A percentile compares a stretch with the other conserved stretches of the same genome.
Evolutionary conservation across 2,113 vertebrate species (phyloP).

Genomic region (Callionymus lyra): DNA sequence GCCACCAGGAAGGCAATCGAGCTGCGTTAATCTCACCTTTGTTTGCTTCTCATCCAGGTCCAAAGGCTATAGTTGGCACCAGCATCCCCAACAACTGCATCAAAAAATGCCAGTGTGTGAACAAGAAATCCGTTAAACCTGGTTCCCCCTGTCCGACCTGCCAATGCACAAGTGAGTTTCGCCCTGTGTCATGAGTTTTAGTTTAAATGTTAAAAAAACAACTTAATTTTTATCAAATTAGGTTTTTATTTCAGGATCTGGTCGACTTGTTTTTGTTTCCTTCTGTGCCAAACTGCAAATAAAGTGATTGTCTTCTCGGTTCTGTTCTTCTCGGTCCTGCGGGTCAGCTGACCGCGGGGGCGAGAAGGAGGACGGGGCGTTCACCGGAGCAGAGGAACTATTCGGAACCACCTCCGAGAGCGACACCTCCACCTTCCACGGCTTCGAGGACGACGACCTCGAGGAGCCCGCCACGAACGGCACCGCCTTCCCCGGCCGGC

Average conservation of each 20-base stretch:
- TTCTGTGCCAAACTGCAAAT: too few species aligned
- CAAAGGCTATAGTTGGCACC: constrained; percentile 82
- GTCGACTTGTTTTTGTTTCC: too few species aligned
- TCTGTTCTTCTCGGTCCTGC: constrained; percentile 7
- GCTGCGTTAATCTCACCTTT: background rate
- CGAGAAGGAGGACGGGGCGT: constrained; percentile 79
- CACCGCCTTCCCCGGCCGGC: constrained; percentile 75
- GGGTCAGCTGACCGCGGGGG: constrained; percentile 79
- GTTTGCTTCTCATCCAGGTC: constrained; percentile 62
- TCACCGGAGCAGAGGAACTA: constrained; percentile 87
- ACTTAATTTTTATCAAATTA: too few species aligned
- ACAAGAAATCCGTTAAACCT: constrained; percentile 84
- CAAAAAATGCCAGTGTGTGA: constrained; percentile 88
- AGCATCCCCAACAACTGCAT: constrained; percentile 93
- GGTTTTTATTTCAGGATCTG: too few species aligned
- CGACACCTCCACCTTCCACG: constrained; percentile 97
- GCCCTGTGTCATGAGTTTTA: background rate
- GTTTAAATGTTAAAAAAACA: too few species aligned
- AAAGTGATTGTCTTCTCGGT: background rate
- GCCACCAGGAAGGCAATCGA: background rate
- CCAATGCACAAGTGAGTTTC: constrained; percentile 83
- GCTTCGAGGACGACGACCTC: constrained; percentile 94
- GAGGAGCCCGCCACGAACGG: constrained; percentile 81
- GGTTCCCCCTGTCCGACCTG: constrained; percentile 84
- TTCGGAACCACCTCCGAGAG: constrained; percentile 97